These are phyloP conservation scores for Phalacrocorax aristotelis DNA, from an alignment of 2,113 vertebrate genomes.

Conservation along the genomic window DNA sequence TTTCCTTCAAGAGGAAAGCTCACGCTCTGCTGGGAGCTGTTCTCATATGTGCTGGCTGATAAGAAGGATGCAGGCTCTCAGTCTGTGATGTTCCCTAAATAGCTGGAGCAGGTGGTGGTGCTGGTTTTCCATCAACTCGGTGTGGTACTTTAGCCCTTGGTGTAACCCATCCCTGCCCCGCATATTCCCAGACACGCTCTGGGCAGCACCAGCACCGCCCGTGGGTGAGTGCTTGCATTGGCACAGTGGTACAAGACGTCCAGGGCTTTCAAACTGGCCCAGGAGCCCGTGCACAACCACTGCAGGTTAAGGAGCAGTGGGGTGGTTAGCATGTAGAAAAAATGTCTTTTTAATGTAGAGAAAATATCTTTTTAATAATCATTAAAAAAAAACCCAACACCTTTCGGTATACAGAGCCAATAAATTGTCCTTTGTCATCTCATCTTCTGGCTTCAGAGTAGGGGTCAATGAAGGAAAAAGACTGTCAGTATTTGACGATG, in stretches of 20 bases:
- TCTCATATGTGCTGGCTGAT: neutral
- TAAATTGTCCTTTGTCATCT: neutral
- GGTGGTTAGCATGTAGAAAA: neutral
- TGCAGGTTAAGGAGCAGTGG: neutral
- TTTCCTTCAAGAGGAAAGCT: neutral
- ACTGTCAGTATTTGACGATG: neutral
- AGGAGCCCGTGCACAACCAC: neutral
- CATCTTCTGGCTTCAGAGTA: neutral
- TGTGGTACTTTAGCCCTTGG: neutral
- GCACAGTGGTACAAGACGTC: neutral
- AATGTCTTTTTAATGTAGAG: neutral
- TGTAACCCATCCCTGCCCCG: neutral
- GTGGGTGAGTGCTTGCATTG: neutral
- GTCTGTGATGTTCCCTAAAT: neutral
- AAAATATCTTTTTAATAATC: neutral
- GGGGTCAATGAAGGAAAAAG: neutral
- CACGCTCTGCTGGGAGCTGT: neutral
- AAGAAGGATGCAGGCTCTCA: neutral
- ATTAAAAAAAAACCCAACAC: neutral
- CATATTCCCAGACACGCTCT: fast-evolving
- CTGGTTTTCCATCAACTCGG: fast-evolving
- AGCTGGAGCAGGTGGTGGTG: neutral
- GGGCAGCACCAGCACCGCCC: neutral
- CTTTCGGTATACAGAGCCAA: neutral
- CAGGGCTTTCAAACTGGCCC: neutral